These are phyloP conservation scores for Lycaon pictus DNA, from an alignment of 2,113 vertebrate genomes.

Conservation along the genomic window DNA sequence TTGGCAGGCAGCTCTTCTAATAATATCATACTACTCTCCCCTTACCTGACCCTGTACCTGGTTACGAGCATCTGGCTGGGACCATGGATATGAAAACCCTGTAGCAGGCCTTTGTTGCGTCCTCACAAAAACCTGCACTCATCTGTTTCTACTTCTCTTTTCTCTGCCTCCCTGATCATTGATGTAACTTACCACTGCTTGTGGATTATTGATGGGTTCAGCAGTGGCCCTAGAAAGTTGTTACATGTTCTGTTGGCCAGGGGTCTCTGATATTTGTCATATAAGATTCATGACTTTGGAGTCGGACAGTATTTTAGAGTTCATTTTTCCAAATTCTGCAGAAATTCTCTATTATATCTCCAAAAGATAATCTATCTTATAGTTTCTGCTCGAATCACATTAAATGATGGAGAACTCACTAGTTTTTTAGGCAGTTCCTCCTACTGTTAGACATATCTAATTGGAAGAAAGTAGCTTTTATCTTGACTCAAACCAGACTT, in stretches of 20 bases:
- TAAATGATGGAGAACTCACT: not conserved
- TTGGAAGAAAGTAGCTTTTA: not conserved
- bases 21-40: not conserved
- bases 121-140: not conserved
- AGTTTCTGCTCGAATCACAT: slow-evolving; percentile 30
- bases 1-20: not conserved
- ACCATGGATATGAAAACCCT: not conserved
- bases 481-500: not conserved
- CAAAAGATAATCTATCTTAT: not conserved
- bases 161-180: not conserved
- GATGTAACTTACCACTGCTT: not conserved
- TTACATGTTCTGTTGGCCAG: not conserved
- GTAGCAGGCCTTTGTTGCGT: not conserved
- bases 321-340: slow-evolving; percentile 66
- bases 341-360: slow-evolving; percentile 30
- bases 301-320: slow-evolving; percentile 25
- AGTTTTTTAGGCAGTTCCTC: not conserved
- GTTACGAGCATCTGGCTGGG: not conserved
- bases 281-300: slow-evolving; percentile 26
- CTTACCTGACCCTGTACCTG: not conserved
- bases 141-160: not conserved
- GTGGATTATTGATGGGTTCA: not conserved
- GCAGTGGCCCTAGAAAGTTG: not conserved
- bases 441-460: not conserved
- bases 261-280: slow-evolving; percentile 13